Evolutionary conservation across 1,140 invertebrate genomes (phyloP).

Genomic region (Lithobius niger): DNA sequence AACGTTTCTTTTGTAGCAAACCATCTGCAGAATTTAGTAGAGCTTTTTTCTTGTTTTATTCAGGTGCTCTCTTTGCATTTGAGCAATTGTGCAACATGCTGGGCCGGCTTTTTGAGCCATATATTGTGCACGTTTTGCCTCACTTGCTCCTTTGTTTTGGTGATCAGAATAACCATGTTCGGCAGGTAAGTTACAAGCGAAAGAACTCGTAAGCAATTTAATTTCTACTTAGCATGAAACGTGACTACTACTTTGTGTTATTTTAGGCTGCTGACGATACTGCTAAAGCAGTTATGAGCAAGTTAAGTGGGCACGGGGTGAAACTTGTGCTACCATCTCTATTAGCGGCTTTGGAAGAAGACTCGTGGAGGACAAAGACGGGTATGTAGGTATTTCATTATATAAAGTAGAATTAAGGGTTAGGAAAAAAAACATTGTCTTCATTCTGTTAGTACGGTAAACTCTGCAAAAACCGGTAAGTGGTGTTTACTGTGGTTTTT

Average conservation of each 20-base stretch:
- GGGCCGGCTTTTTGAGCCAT: conserved; percentile 93
- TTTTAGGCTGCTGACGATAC: conserved; percentile 86
- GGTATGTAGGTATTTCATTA: conserved; percentile 38
- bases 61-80: conserved; percentile 88
- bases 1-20: no score
- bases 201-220: no score
- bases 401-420: not conserved
- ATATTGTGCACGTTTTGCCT: conserved; percentile 92
- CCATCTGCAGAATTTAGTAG: no score
- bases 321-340: conserved; percentile 86
- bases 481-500: no score
- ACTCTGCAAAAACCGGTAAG: no score
- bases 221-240: no score
- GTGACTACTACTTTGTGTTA: no score
- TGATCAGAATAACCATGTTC: conserved; percentile 64
- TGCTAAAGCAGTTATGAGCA: conserved; percentile 91
- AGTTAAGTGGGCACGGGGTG: conserved; percentile 89
- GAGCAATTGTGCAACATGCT: conserved; percentile 93
- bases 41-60: no score
- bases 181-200: conserved; percentile 31
- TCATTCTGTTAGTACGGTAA: no score
- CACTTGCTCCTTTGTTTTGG: conserved; percentile 92
- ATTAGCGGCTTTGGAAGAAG: conserved; percentile 84
- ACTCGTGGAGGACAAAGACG: conserved; percentile 97
- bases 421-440: not conserved